Evolutionary conservation across 2,797 vertebrate species (phyloP), one percentile per base, ranked within the genome.

Genomic region (Novumbra hubbsi): DNA sequence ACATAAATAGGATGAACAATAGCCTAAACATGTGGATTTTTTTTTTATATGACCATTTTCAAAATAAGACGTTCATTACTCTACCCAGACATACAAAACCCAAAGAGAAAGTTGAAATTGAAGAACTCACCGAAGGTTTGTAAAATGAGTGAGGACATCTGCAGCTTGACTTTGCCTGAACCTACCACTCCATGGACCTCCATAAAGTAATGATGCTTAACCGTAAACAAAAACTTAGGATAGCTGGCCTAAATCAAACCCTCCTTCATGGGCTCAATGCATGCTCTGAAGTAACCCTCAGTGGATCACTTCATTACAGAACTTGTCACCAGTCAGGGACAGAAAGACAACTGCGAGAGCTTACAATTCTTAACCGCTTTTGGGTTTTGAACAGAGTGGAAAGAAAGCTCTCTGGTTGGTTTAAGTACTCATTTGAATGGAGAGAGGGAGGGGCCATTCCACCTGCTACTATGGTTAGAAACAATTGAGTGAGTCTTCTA

Each of bases 321-420:
- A 64, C 5, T 1, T 64, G 15, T 17, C 12, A 7, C 24, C 21
- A 62, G 49, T 50, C 63, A 30, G 30, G 28, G 62, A 16, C 16
- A 30, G 28, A 32, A 64, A 64, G 28, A 69, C n/a, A 41, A 62
- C 55, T 24, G 65, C 32, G 28, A 38, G 67, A 38, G 41, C 41
- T 73, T 70, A 69, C 66, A 73, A 38, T 71, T 81, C 75, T 77
- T 50, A 84, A 83, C 79, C 81, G 81, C 87, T 81, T 80, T 83
- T 85, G 69, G 24, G 38, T 72, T 81, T 88, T 84, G 79, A 86
- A 88, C 74, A 77, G 72, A 69, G 74, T 76, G 79, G 66, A 65
- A 76, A 50, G 32, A 50, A 32, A 15, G 27, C n/a, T 48, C 32
- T 71, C 73, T 76, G 82, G 86, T 87, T 87, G 85, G 84, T 72